Conservation (phyloP, 2,113 vertebrate species). For the Zeus faber region DNA sequence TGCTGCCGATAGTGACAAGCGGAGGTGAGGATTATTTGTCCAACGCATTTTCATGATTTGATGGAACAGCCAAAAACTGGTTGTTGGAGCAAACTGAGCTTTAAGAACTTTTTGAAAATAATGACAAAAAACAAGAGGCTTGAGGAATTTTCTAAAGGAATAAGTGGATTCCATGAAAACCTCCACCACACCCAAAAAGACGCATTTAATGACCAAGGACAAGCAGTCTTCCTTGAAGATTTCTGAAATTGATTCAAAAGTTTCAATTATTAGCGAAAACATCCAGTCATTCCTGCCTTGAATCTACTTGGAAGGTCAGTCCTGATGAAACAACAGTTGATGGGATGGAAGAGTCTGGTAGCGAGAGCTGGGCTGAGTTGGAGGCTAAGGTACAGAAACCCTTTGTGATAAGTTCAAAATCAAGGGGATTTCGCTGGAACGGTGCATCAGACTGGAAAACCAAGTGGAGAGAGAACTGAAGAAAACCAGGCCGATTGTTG, state of each 20-base stretch:
- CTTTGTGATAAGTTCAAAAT: not conserved
- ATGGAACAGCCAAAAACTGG: not conserved
- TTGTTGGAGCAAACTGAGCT: not conserved
- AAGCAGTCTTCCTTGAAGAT: not conserved
- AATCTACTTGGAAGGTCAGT: constrained; percentile 4
- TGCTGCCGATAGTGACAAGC: no score
- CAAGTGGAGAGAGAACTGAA: no score
- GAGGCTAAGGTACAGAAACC: not conserved
- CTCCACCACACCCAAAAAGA: no score
- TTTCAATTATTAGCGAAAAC: not conserved
- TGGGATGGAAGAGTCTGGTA: not conserved
- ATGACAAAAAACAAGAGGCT: not conserved
- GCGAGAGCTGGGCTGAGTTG: not conserved
- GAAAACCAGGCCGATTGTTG: not conserved
- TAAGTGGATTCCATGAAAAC: no score
- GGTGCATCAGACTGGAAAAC: not conserved
- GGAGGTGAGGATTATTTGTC: not conserved
- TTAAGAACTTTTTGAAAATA: not conserved
- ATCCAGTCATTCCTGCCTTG: not conserved
- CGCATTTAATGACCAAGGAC: fast-evolving
- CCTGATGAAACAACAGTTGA: not conserved
- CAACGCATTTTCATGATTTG: not conserved
- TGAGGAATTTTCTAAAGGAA: no score
- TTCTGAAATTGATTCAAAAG: not conserved
- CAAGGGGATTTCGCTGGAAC: not conserved